Conservation (phyloP, 1,140 invertebrate genomes). For the Ceratina calcarata region DNA sequence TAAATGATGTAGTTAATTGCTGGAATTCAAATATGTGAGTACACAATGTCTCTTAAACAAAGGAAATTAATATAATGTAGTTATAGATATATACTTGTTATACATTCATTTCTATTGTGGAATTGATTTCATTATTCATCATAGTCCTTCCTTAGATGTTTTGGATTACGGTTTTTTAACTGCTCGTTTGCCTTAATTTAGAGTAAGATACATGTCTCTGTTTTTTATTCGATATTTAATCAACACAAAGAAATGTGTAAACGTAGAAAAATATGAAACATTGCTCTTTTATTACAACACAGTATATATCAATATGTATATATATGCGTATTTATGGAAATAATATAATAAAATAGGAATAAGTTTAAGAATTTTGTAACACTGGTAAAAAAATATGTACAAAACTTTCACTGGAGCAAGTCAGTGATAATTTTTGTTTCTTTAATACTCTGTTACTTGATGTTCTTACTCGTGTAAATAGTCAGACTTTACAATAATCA, state of each 20-base stretch:
- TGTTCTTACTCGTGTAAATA: slow-evolving; percentile 21
- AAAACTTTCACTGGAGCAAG: slow-evolving; percentile 21
- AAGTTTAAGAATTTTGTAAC: slow-evolving; percentile 10
- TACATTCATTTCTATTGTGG: slow-evolving; percentile 8
- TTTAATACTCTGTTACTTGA: not conserved
- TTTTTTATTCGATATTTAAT: not conserved
- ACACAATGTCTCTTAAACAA: not conserved
- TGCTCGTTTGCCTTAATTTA: not conserved
- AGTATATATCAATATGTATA: not conserved
- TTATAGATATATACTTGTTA: not conserved
- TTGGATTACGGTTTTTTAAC: not conserved
- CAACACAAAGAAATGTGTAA: slow-evolving; percentile 12
- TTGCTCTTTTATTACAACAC: not conserved
- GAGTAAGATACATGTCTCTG: not conserved
- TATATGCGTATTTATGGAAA: not conserved
- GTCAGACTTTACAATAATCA: slow-evolving; percentile 23
- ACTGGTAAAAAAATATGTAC: slow-evolving; percentile 28
- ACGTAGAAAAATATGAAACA: not conserved
- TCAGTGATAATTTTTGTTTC: not conserved
- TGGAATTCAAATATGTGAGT: not conserved
- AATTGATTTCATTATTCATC: slow-evolving; percentile 9
- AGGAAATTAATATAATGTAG: not conserved
- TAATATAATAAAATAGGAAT: not conserved
- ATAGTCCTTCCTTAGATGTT: not conserved
- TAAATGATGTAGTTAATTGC: not conserved